Evolutionary conservation across 2,113 vertebrate genomes (phyloP), one percentile per base, ranked within the genome.

Genomic region (Erythrocercus mccallii): DNA sequence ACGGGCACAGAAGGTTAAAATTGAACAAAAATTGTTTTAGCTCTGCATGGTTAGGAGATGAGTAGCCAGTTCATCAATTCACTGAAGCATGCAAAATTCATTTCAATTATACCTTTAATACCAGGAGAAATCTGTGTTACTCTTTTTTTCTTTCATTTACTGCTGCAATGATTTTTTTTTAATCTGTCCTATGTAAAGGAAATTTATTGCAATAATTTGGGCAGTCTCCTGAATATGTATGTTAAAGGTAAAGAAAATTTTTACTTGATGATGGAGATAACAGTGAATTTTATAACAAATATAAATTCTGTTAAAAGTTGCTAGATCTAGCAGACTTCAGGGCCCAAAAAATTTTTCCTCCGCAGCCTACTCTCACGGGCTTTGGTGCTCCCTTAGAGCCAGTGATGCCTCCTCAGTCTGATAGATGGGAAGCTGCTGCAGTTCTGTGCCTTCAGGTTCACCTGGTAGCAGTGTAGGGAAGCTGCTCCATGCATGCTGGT

Each of bases 401-500:
- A 48, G 4, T 27, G 6, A 53, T 48, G 17, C 9, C 10, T 53
- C 25, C 12, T 80, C 18, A 51, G 24, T 31, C 19, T 3, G 6
- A 64, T 0, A 31, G 37, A 42, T 28, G 23, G 9, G 35, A 86
- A 73, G 17, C 6, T 73, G 14, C 7, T 71, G 24, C 31, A 35
- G 24, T 58, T 69, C 28, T 82, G 9, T 31, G 16, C 31, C 15
- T 25, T 13, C 21, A 60, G 19, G 8, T 40, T 12, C 24, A 45
- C 11, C 4, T 3, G 5, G 7, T 1, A 64, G 9, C 22, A 62
- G n/a, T 17, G 7, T 1, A 45, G 28, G 40, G 60, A 40, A 60
- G 35, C 6, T 69, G 2, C 17, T 88, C 9, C 40, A 23, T 20
- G 15, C 1, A 2, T 0, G 1, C 28, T 35, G 48, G 14, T 2